These are phyloP conservation scores for Ondatra zibethicus DNA, from an alignment of 2,113 vertebrate genomes.

Conservation along the genomic window DNA sequence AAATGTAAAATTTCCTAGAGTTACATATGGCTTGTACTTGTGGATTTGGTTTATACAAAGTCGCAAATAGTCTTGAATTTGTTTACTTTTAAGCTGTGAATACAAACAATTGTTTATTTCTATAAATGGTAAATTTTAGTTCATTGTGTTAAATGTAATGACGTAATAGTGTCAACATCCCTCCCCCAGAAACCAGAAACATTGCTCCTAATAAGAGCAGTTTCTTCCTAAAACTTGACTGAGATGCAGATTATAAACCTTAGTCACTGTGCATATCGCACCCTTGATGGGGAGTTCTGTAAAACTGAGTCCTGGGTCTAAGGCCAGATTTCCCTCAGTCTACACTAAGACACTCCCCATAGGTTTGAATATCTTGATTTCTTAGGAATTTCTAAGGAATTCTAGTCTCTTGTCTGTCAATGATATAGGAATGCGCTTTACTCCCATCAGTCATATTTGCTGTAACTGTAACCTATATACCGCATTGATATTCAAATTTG, in stretches of 20 bases:
- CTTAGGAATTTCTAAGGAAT: not conserved
- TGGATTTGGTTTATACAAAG: not conserved
- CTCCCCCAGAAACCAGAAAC: not conserved
- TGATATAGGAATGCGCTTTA: not conserved
- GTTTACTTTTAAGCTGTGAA: slow-evolving; percentile 45
- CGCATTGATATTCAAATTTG: not conserved
- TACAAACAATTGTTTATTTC: not conserved
- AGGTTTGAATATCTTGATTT: not conserved
- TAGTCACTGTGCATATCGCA: not conserved
- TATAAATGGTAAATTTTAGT: not conserved
- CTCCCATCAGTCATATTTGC: not conserved
- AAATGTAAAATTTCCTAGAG: not conserved
- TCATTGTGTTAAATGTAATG: not conserved
- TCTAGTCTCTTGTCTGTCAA: not conserved
- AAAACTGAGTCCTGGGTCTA: not conserved
- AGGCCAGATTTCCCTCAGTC: not conserved
- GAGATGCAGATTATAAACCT: not conserved
- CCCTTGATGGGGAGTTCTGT: not conserved
- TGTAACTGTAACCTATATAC: not conserved
- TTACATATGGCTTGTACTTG: not conserved
- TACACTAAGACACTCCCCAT: not conserved
- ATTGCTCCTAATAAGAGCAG: not conserved
- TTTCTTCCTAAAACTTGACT: not conserved
- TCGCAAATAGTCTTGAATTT: not conserved
- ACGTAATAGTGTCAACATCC: not conserved